Evolutionary conservation across 2,113 vertebrate genomes (phyloP).

Genomic region (Anser cygnoides): DNA sequence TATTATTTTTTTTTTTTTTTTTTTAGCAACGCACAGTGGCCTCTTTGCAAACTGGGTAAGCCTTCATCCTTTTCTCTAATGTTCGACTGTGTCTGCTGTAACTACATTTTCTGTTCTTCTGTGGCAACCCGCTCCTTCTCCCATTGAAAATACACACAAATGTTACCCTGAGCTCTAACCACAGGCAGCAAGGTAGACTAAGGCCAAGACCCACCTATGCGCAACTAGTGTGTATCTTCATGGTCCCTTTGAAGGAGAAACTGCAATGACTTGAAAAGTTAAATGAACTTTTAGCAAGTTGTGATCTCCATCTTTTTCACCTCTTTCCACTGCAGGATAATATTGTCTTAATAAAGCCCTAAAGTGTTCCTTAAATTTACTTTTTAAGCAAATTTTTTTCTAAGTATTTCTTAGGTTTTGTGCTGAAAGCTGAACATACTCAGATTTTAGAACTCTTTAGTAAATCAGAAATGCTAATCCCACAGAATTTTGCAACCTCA

Average conservation of each 20-base stretch:
- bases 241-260: background rate
- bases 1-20: background rate
- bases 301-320: background rate
- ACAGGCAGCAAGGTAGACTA: background rate
- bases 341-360: background rate
- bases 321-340: background rate
- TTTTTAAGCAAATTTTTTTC: background rate
- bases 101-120: background rate
- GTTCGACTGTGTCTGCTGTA: accelerated
- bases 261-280: background rate
- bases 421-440: background rate
- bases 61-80: background rate
- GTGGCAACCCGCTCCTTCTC: background rate
- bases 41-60: background rate
- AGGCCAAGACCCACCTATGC: background rate
- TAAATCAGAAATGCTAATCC: background rate
- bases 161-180: background rate
- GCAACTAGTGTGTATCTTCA: background rate
- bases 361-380: background rate
- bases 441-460: background rate
- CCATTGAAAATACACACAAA: accelerated
- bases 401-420: background rate
- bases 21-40: background rate
- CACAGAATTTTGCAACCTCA: background rate
- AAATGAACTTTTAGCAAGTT: background rate